Evolutionary conservation across 1,140 invertebrate genomes (phyloP), one percentile per base, ranked within the genome.

Genomic region (Adoxophyes honmai): DNA sequence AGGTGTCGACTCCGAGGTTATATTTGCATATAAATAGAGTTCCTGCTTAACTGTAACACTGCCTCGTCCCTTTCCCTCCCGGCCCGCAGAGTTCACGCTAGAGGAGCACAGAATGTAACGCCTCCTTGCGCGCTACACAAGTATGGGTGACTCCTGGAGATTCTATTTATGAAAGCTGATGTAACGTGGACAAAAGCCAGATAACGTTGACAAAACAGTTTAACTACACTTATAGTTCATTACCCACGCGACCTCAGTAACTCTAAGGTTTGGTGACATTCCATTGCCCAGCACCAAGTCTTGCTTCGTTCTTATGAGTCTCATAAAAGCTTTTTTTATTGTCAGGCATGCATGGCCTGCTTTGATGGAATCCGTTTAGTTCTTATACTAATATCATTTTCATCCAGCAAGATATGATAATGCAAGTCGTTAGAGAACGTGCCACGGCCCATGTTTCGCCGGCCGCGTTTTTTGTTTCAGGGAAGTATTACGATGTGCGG

Each of bases 11-110:
- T 82, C 69, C 78, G 85, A 83, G 81, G 82, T 78, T 85, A 81
- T 88, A 88, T 88, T 86, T 88, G 85, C 85, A 88, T 88, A 85
- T 88, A 88, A 88, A 88, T 88, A 88, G 85, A 88, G 85, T 88
- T 86, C 81, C 85, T 86, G 83, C 83, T 88, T 86, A 88, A 88
- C 85, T 88, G 83, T 88, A 88, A 78, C 82, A 78, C 71, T 69
- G 69, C 56, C 72, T 71, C 73, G 77, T 86, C 82, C 80, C 78
- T 84, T 80, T 84, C 76, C 70, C 74, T 75, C 84, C 70, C 69
- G 64, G 66, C 69, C 53, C 55, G 59, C 42, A 62, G 53, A 59
- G 60, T 57, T 68, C 16, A 48, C 44, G 80, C 66, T 76, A 75
- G 77, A 82, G 66, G 64, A 79, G 78, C 56, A 67, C 73, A 68